A percentile compares a stretch with the other conserved stretches of the same genome.
Conservation (phyloP, 2,888 invertebrate genomes). For the Argyresthia goedartella region DNA sequence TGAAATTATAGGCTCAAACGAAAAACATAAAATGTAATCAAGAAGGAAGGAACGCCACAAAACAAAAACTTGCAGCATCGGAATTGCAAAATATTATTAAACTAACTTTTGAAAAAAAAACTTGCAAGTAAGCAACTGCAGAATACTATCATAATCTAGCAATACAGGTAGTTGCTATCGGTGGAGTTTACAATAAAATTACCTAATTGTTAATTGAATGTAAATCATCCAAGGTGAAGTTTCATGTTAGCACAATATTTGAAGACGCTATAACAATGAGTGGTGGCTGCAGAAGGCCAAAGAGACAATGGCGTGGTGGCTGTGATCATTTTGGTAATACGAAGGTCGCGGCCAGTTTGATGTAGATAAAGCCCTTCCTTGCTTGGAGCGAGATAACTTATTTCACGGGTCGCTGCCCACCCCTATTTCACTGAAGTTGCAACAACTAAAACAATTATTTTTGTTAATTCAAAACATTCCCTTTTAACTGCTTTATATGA, state of each 20-base stretch:
- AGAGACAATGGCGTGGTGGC: conserved; percentile 20
- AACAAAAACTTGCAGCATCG: no score
- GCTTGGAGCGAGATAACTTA: conserved; percentile 40
- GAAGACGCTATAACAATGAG: conserved; percentile 40
- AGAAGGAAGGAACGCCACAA: no score
- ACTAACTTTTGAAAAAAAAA: no score
- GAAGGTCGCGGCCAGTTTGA: conserved; percentile 46
- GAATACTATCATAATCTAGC: neutral
- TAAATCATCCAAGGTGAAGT: conserved; percentile 54
- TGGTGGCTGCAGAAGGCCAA: conserved; percentile 10
- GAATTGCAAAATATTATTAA: no score
- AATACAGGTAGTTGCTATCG: neutral
- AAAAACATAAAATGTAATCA: no score
- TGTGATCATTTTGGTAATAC: conserved; percentile 55
- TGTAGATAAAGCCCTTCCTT: conserved; percentile 48
- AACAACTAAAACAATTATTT: neutral
- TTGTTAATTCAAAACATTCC: no score
- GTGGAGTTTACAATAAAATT: conserved; percentile 16
- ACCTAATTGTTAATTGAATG: conserved; percentile 27
- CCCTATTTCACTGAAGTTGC: conserved; percentile 9
- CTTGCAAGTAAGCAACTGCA: neutral
- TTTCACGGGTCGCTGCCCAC: conserved; percentile 43
- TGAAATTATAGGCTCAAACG: no score
- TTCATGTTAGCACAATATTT: conserved; percentile 48
- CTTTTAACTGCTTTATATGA: no score